phyloP scores from a whole-genome alignment of 2,797 vertebrate species.

The Crenuchus spilurus region DNA sequence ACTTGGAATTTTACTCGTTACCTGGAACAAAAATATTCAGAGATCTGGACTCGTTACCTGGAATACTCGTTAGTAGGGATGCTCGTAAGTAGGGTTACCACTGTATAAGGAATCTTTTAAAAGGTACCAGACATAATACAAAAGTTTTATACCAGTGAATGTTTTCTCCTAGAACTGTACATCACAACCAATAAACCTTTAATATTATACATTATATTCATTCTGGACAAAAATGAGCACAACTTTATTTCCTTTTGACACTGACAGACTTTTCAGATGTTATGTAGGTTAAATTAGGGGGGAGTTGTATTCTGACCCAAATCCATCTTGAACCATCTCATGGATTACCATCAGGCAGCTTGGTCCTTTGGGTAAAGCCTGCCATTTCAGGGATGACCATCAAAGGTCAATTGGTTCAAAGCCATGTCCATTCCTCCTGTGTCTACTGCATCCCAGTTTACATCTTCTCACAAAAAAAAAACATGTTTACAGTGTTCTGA shows the following conservation, averaged over 20 bases:
- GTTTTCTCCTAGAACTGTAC: no score
- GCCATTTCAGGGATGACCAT: conserved; percentile 11
- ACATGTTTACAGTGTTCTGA: background rate
- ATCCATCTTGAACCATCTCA: conserved; percentile 26
- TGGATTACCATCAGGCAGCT: background rate
- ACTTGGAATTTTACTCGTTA: no score
- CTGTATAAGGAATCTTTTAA: no score
- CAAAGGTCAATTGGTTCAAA: conserved; percentile 32
- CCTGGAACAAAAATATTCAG: no score
- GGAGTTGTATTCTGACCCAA: conserved; percentile 2
- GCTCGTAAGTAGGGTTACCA: no score
- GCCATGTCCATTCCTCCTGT: conserved; percentile 12
- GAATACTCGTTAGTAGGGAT: no score
- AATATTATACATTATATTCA: background rate
- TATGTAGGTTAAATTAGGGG: background rate
- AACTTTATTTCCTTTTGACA: background rate
- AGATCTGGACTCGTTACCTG: no score
- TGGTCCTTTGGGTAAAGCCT: conserved; percentile 15
- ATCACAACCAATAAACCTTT: no score
- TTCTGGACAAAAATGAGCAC: background rate
- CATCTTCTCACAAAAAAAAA: no score
- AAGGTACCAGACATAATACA: no score
- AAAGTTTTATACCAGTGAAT: no score
- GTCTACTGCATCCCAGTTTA: background rate
- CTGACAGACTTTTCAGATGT: background rate